phyloP scores from a whole-genome alignment of 2,113 vertebrate species.

The Sapayoa aenigma region DNA sequence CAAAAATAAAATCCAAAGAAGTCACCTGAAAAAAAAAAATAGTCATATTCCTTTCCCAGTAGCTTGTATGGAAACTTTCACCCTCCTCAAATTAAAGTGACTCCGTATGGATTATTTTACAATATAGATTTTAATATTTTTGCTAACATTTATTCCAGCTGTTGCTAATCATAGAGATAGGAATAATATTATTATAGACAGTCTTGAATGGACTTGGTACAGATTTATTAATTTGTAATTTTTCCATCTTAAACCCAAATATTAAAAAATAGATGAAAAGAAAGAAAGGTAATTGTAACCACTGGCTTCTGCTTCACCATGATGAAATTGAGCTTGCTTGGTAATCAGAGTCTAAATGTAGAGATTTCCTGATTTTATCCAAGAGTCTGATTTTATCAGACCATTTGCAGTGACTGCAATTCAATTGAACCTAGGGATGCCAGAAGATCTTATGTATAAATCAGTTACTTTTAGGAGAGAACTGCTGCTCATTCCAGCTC shows the following conservation, averaged over 20 bases:
- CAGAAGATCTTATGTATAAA: background rate
- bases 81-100: background rate
- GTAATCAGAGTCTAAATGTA: slow-evolving; percentile 18
- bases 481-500: background rate
- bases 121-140: slow-evolving; percentile 6
- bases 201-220: background rate
- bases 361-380: slow-evolving; percentile 50
- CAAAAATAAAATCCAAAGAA: background rate
- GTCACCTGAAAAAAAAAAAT: background rate
- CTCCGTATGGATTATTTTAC: background rate
- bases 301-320: background rate
- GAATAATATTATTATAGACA: slow-evolving; percentile 1
- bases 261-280: slow-evolving; percentile 13
- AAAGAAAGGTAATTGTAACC: slow-evolving; percentile 6
- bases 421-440: background rate
- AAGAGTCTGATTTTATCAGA: slow-evolving; percentile 35
- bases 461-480: background rate
- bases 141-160: slow-evolving; percentile 38
- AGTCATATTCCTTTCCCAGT: background rate
- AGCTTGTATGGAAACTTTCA: slow-evolving; percentile 2
- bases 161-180: slow-evolving; percentile 15
- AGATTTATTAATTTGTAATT: slow-evolving; percentile 43
- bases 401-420: background rate
- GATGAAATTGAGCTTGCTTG: background rate
- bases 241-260: slow-evolving; percentile 33